A percentile compares a stretch with the other conserved stretches of the same genome.
phyloP scores from a whole-genome alignment of 2,113 vertebrate genomes.

The Mobula birostris region DNA sequence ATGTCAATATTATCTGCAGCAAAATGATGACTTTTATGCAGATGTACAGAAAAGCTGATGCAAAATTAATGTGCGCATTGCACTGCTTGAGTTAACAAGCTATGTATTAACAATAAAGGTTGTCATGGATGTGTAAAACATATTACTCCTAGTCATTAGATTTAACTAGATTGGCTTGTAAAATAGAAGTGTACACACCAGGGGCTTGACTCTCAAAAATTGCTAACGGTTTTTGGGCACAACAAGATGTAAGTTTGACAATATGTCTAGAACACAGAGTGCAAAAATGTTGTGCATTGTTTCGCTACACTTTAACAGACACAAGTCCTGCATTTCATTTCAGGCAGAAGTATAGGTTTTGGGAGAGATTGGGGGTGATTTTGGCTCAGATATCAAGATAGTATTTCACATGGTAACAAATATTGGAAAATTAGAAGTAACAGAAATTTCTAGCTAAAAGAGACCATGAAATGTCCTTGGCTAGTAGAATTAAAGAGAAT shows the following conservation, averaged over 20 bases:
- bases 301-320: not conserved
- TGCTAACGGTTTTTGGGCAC: not conserved
- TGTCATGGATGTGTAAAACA: constrained; percentile 33
- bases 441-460: too few species aligned
- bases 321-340: not conserved
- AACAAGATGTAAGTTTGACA: constrained; percentile 26
- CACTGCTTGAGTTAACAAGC: not conserved
- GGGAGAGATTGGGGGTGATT: not conserved
- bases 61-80: constrained; percentile 29
- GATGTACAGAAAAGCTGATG: constrained; percentile 25
- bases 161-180: constrained; percentile 37
- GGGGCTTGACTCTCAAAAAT: constrained; percentile 27
- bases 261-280: not conserved
- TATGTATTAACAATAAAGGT: constrained; percentile 36
- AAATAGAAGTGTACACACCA: constrained; percentile 15
- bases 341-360: not conserved
- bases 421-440: too few species aligned
- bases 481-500: too few species aligned
- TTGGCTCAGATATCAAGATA: not conserved
- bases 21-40: constrained; percentile 33
- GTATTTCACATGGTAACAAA: too few species aligned
- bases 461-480: too few species aligned
- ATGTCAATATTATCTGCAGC: constrained; percentile 22
- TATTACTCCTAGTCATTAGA: constrained; percentile 32
- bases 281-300: not conserved